Evolutionary conservation across 2,888 invertebrate genomes (phyloP).

Genomic region (Drosophila birchii): DNA sequence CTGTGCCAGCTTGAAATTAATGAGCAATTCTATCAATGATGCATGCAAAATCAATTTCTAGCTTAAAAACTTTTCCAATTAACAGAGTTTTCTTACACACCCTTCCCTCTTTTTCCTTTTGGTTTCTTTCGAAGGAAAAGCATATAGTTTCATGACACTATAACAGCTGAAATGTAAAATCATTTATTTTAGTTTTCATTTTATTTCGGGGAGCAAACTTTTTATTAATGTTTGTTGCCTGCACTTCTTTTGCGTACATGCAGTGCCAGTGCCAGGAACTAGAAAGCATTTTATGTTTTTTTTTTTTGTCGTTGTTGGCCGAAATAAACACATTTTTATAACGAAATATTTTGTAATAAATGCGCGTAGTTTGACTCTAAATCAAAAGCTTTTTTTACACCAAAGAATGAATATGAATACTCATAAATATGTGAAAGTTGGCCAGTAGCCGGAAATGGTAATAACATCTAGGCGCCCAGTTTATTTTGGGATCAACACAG

Average conservation of each 20-base stretch:
- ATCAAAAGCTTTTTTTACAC: conserved; percentile 45
- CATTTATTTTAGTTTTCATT: conserved; percentile 6
- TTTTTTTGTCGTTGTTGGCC: conserved; percentile 1
- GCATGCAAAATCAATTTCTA: conserved; percentile 51
- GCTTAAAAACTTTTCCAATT: conserved; percentile 68
- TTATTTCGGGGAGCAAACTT: conserved; percentile 25
- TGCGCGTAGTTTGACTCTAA: conserved; percentile 16
- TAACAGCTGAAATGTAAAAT: conserved; percentile 10
- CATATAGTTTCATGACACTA: conserved; percentile 10
- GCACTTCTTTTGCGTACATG: conserved; percentile 32
- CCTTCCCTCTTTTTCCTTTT: too few species aligned
- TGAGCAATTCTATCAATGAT: conserved; percentile 43
- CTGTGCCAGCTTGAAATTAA: conserved; percentile 29
- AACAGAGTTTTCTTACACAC: conserved; percentile 20
- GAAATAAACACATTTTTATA: conserved; percentile 26
- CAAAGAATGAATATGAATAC: conserved; percentile 11
- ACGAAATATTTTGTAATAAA: too few species aligned
- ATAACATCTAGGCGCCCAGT: conserved; percentile 4
- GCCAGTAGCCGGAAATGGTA: conserved; percentile 13
- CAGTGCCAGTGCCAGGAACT: conserved; percentile 40
- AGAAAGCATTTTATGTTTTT: conserved; percentile 17
- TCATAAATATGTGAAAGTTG: conserved; percentile 15
- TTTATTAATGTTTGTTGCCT: conserved; percentile 57
- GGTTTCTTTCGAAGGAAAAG: too few species aligned
- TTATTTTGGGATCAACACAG: not conserved